Base-by-base conservation (phyloP, 2,888 invertebrate species). In the Cataglyphis rosenhaueri region DNA sequence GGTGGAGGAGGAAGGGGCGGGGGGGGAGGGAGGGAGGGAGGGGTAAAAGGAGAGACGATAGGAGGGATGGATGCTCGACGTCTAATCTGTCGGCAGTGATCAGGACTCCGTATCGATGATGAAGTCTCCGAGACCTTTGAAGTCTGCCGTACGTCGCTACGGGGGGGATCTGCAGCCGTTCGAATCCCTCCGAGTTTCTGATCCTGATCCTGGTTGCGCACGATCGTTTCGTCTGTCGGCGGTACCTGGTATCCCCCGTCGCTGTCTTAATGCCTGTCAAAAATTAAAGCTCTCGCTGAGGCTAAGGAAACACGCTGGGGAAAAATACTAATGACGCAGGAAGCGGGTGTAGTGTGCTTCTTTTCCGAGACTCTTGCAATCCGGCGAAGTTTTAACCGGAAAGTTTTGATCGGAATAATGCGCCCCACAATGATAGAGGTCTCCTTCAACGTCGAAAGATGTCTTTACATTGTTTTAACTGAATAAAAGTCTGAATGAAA, bases 11-110 rank as follows among this genome's bases (percentile, higher is more conserved):
- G 29, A 38, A 55, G 48, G 41, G 21, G 32, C 38, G 52, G 21
- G 0, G 21, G 21, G 21, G 41, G 21, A 38, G 44, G 52, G 21
- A 21, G 21, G 21, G 21, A 21, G 21, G 59, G 68, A 0, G 35
- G 38, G 44, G 1, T 18, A 35, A 29, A 65, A 25, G 21, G 41
- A 41, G 59, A n/a, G 61, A 59, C 61, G 41, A 38, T n/a, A 52
- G 44, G 21, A 70, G 74, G 75, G 61, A 71, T 48, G 41, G 57
- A 48, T 75, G 86, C 79, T 86, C 86, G 91, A 91, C 91, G 92
- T 92, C 92, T 93, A 94, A 94, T 94, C 94, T 94, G 92, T 93
- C 93, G 93, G 93, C 93, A 92, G 91, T 92, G 93, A 94, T 94
- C 94, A 92, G 92, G 92, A 92, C 92, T 91, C 88, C 89, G 92